Evolutionary conservation across 2,113 vertebrate genomes (phyloP), one percentile per base, ranked within the genome.

Genomic region (Dinomys branickii): DNA sequence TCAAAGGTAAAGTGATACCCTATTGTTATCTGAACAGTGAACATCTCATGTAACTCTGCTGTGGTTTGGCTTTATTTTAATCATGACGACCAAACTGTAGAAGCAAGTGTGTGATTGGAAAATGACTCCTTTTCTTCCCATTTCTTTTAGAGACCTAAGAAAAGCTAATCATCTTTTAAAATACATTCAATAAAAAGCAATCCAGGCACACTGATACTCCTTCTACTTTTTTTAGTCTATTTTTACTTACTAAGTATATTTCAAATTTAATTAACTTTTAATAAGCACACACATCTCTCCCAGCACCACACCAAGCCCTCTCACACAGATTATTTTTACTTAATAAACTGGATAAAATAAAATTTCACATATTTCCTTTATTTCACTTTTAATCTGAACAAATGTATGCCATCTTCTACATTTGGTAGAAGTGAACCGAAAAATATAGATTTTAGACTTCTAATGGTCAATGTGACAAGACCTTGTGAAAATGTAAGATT

Each of bases 101-200:
- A 96, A 75, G 90, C 22, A 35, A n/a, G 65, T 19, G 5, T 92
- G 59, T 97, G 95, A 97, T 86, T 88, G 88, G 90, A 97, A 98
- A 97, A 97, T 88, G 90, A 82, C 75, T 94, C 71, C 82, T 94
- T 97, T 95, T 77, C 96, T 97, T 94, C 65, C 41, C 35, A 63
- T 97, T 95, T 94, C 69, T 88, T 78, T 92, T 56, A 94, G 88
- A 95, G 33, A 92, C 41, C 81, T 69, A 84, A 75, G 67, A 88
- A 95, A 94, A 96, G 82, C 77, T 92, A 90, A 92, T 82, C 67
- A 92, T 73, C 85, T 94, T 96, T 90, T 63, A 88, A 95, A 95
- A 94, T 69, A 41, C 65, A 88, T 28, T 90, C 95, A 94, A 80
- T 96, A 90, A 92, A 97, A 97, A 80, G 81, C 95, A 95, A 28